These are phyloP conservation scores for Gymnopithys bicolor DNA, from an alignment of 2,797 vertebrate species.

Conservation along the genomic window DNA sequence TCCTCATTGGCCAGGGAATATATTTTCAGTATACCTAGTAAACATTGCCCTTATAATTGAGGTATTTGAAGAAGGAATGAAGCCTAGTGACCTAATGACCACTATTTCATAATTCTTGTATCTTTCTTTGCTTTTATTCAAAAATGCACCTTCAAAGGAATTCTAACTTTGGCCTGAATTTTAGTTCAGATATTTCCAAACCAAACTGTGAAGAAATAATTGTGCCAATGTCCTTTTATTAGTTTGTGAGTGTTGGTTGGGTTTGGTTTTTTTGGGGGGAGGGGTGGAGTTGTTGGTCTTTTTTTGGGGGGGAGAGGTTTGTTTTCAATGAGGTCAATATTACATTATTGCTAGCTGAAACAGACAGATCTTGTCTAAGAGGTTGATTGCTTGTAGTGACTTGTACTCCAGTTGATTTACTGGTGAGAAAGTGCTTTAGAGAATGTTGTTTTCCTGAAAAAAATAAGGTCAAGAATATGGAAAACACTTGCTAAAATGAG, in stretches of 20 bases:
- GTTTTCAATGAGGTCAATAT: not conserved
- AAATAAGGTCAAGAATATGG: constrained; percentile 8
- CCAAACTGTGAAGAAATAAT: not conserved
- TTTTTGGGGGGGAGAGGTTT: not conserved
- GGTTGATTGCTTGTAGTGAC: constrained; percentile 63
- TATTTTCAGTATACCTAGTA: not conserved
- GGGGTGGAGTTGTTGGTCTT: not conserved
- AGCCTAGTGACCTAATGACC: not conserved
- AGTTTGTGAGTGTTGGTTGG: no score
- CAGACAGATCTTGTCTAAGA: constrained; percentile 15
- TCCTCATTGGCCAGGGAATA: not conserved
- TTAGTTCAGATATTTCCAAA: not conserved
- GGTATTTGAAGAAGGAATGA: not conserved
- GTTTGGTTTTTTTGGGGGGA: no score
- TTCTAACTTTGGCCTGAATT: not conserved
- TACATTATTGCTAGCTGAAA: constrained; percentile 10
- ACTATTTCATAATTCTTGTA: not conserved
- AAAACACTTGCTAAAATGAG: not conserved
- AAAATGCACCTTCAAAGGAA: not conserved
- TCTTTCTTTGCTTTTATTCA: not conserved
- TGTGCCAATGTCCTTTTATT: not conserved
- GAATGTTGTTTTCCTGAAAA: not conserved
- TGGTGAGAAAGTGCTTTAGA: not conserved
- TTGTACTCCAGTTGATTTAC: constrained; percentile 48
- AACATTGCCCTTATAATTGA: not conserved